A percentile compares a stretch with the other conserved stretches of the same genome.
phyloP scores from a whole-genome alignment of 2,797 vertebrate genomes.

The Sebastes baramenuke region DNA sequence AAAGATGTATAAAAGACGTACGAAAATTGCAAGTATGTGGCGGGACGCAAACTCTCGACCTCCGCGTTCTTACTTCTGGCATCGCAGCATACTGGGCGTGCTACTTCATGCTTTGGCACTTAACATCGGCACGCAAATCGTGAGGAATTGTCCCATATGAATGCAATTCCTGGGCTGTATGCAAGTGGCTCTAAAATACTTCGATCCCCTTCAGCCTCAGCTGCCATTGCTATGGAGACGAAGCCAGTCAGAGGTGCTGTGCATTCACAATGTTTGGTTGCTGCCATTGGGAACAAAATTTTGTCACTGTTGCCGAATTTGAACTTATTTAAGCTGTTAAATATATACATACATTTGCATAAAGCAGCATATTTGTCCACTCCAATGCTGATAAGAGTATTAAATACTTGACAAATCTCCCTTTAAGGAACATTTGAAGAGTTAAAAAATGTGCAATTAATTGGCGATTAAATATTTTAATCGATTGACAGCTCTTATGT shows the following conservation, averaged over 20 bases:
- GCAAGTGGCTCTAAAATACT: background rate
- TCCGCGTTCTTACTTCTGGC: background rate
- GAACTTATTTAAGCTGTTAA: background rate
- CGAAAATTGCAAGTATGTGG: background rate
- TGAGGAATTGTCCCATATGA: background rate
- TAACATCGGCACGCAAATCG: background rate
- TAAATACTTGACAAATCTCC: too few species aligned
- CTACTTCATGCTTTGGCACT: background rate
- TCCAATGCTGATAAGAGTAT: too few species aligned
- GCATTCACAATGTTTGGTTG: background rate
- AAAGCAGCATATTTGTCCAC: too few species aligned
- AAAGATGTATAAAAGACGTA: background rate
- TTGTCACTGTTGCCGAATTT: background rate
- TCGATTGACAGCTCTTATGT: background rate
- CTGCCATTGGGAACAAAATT: background rate
- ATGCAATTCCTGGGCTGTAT: background rate
- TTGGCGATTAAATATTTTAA: too few species aligned
- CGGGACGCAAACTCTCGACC: background rate
- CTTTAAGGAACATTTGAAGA: too few species aligned
- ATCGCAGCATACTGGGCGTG: background rate
- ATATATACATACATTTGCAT: too few species aligned
- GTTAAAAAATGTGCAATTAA: too few species aligned
- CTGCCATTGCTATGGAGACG: background rate
- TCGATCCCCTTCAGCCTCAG: background rate
- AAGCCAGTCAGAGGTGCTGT: background rate